Base-by-base conservation (phyloP, 2,113 vertebrate species). In the Aptenodytes patagonicus region DNA sequence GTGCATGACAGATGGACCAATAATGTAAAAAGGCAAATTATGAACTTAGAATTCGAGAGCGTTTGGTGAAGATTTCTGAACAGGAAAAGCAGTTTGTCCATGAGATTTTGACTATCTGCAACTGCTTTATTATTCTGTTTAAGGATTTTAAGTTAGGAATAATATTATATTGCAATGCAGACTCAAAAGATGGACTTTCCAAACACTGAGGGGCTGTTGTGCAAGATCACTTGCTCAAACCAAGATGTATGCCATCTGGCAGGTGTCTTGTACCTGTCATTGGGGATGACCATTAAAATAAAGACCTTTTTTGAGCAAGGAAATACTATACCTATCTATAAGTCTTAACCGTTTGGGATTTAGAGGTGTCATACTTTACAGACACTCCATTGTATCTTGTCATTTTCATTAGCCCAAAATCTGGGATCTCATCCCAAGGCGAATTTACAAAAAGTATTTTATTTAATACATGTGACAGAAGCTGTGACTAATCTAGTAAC, bases 251-350 rank as follows among this genome's bases (percentile, higher is more conserved):
- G 61, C 66, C 51, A 82, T 89, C 70, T 95, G 80, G 65, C 70
- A 95, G 81, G 60, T 89, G 34, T 62, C 89, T 94, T 92, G 66
- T 95, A 91, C 54, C 13, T 95, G 71, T 88, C 83, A 46, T 46
- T 91, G 38, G 55, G 34, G 31, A 93, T 92, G 80, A 68, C 1
- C 4, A 81, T 91, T 77, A 95, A 75, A 89, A 83, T 40, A 80
- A 87, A 86, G 25, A 66, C 11, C 55, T 9, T 28, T 91, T 77
- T n/a, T 70, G 47, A 71, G 7, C 26, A 81, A 87, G 18, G 29
- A 62, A 86, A 47, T 55, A 38, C 11, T 51, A 34, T 38, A 44
- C 3, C 8, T 84, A 58, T 29, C 28, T 47, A 5, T 46, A 91
- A 66, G 2, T 38, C 25, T 87, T 66, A 68, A 83, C 6, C 6